Evolutionary conservation across 2,797 vertebrate genomes (phyloP).

Genomic region (Tangara arthus): DNA sequence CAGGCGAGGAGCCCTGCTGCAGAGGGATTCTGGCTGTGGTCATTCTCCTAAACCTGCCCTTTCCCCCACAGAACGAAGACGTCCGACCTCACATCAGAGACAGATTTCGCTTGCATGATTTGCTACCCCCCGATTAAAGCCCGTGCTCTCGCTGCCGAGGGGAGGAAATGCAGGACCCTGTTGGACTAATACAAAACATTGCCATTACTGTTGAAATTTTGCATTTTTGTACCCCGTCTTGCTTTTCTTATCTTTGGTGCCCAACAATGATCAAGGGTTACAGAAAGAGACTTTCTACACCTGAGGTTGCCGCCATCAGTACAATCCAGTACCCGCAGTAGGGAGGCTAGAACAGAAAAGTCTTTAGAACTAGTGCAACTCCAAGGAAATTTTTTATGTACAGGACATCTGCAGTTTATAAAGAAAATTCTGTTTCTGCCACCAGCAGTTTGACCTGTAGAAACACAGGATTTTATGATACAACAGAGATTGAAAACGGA

Average conservation of each 20-base stretch:
- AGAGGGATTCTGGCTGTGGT: background rate
- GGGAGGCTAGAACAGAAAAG: conserved; percentile 82
- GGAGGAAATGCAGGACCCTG: conserved; percentile 81
- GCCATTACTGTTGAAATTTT: conserved; percentile 91
- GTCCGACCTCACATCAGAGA: conserved; percentile 96
- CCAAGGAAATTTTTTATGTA: conserved; percentile 74
- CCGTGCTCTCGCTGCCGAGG: conserved; percentile 70
- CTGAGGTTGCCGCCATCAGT: conserved; percentile 68
- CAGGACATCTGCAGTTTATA: conserved; percentile 81
- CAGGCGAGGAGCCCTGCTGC: background rate
- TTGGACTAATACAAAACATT: conserved; percentile 91
- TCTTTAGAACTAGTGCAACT: conserved; percentile 81
- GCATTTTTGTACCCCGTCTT: conserved; percentile 83
- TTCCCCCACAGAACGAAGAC: conserved; percentile 87
- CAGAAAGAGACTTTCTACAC: conserved; percentile 81
- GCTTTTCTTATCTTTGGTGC: conserved; percentile 86
- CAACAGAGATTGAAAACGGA: conserved; percentile 81
- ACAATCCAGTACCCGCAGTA: conserved; percentile 68
- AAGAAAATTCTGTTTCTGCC: conserved; percentile 81
- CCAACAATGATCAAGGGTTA: conserved; percentile 82
- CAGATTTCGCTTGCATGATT: conserved; percentile 96
- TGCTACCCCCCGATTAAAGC: conserved; percentile 94
- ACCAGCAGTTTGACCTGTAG: conserved; percentile 82
- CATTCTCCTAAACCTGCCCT: background rate
- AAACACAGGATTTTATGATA: conserved; percentile 82